Evolutionary conservation across 2,113 vertebrate species (phyloP), one percentile per base, ranked within the genome.

Genomic region (Artemisiospiza belli): DNA sequence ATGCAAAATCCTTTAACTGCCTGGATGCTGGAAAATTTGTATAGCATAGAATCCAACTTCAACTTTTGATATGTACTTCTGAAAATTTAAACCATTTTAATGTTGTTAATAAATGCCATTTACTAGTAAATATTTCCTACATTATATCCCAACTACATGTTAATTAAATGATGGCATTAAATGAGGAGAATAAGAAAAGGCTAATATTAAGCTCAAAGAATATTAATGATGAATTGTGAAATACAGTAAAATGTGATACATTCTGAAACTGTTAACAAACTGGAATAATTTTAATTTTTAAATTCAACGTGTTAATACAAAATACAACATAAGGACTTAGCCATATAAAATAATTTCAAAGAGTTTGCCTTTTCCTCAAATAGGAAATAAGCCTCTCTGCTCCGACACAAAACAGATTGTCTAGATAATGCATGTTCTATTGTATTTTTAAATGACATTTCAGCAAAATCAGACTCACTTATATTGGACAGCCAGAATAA

Each of bases 401-500:
- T 85, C 35, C 64, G 47, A 63, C 47, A 80, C 43, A 89, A 69
- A 78, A 19, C 61, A 73, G 52, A 83, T 47, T 88, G 73, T 70
- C 55, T 52, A 55, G 31, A 35, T 1, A 78, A 51, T 24, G 72
- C 43, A 72, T 33, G 37, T 61, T 84, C 61, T 86, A 37, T 31
- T 83, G 21, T 51, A 58, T 39, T 96, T 72, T 68, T 35, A 31
- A 46, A 81, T 2, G 51, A 92, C 66, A 93, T 57, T 89, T 61
- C 83, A 89, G 90, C 25, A 63, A 95, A 93, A 54, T 3, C 20
- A 79, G 79, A 79, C 15, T 57, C 23, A 91, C 61, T 59, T 68
- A 69, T 68, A 69, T 69, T 57, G 89, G 94, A 93, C 16, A 80
- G 54, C n/a, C 39, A n/a, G 84, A 94, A 74, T 85, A 85, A 94